A percentile compares a stretch with the other conserved stretches of the same genome.
Conservation (phyloP, 1,140 invertebrate species). For the Antheraea mylitta region DNA sequence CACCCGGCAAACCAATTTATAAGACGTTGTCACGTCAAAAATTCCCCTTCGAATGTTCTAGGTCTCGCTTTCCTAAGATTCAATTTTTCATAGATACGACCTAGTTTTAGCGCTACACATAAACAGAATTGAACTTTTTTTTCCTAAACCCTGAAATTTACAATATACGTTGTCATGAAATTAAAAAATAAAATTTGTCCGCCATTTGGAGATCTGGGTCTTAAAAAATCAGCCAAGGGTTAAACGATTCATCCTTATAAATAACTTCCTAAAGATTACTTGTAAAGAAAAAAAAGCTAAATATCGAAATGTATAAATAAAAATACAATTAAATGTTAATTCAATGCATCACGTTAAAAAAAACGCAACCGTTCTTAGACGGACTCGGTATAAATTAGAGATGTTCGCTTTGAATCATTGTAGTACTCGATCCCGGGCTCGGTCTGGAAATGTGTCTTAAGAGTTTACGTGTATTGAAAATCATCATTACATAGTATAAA, state of each 20-base stretch:
- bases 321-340: slow-evolving; percentile 8
- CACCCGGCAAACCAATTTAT: too few relatives aligned
- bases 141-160: too few relatives aligned
- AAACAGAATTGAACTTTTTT: too few relatives aligned
- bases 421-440: not conserved
- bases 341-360: not conserved
- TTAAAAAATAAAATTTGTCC: too few relatives aligned
- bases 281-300: not conserved
- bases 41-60: too few relatives aligned
- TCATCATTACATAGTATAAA: too few relatives aligned
- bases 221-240: not conserved
- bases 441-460: not conserved
- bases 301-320: not conserved
- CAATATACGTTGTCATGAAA: too few relatives aligned
- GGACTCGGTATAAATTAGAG: not conserved
- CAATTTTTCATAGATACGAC: too few relatives aligned
- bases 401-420: not conserved
- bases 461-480: too few relatives aligned
- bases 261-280: not conserved
- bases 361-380: not conserved
- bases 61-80: too few relatives aligned
- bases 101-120: too few relatives aligned
- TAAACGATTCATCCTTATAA: not conserved
- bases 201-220: not conserved
- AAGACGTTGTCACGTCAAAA: too few relatives aligned